A percentile compares a stretch with the other conserved stretches of the same genome.
phyloP scores from a whole-genome alignment of 2,888 invertebrate genomes.

The Drosophila helvetica region DNA sequence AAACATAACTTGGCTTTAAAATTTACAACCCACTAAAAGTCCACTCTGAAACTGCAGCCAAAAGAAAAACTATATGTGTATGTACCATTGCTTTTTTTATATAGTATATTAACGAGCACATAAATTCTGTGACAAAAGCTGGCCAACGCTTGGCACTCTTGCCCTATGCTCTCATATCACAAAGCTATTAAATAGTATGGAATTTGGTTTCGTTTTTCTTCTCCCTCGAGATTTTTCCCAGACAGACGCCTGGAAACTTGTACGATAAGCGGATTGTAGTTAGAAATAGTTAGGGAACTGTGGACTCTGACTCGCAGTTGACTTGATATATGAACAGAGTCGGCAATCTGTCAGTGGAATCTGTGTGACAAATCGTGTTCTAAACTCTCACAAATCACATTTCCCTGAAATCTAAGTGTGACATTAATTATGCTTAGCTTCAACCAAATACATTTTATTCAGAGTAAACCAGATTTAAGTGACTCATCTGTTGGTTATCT shows the following conservation, averaged over 20 bases:
- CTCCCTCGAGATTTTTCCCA: background rate
- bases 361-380: conserved; percentile 14
- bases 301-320: conserved; percentile 8
- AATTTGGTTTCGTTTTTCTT: conserved; percentile 29
- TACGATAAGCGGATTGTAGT: conserved; percentile 26
- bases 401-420: conserved; percentile 1
- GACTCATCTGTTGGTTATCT: background rate
- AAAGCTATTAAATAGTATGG: conserved; percentile 37
- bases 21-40: conserved; percentile 49
- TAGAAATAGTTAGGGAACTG: conserved; percentile 12
- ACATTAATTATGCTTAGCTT: background rate
- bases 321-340: conserved; percentile 12
- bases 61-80: conserved; percentile 1
- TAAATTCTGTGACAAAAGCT: conserved; percentile 55
- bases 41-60: background rate
- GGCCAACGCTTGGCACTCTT: conserved; percentile 35
- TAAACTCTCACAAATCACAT: conserved; percentile 2
- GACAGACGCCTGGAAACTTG: conserved; percentile 11
- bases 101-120: conserved; percentile 46
- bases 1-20: conserved; percentile 40
- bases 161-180: conserved; percentile 29
- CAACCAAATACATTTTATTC: background rate
- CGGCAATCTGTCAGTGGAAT: conserved; percentile 3
- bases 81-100: conserved; percentile 6
- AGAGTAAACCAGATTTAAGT: background rate